Base-by-base conservation (phyloP, 2,113 vertebrate genomes). In the Tricholaema leucomelas region DNA sequence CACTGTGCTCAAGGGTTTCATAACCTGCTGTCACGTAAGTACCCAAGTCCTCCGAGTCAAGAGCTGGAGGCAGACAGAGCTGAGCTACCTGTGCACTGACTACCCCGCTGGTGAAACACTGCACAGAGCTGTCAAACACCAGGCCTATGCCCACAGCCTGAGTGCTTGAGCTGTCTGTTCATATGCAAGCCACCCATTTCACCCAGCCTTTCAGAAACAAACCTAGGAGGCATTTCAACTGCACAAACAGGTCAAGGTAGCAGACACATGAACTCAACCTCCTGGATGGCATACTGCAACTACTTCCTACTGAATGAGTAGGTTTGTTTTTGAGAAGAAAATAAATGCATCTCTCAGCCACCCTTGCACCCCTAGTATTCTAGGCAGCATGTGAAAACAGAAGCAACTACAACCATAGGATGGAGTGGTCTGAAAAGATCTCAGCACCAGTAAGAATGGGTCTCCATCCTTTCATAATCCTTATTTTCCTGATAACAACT, bases 31-130 rank as follows among this genome's bases (percentile, higher is more conserved):
- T 1, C 1, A 76, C n/a, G n/a, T n/a, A n/a, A n/a, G n/a, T n/a
- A n/a, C 18, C 5, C 0, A 35, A 52, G 50, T 20, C 15, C 38
- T 50, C 28, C 0, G 0, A 50, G n/a, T 15, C 40, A 66, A 50
- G 33, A 55, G 21, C 25, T 7, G 16, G 28, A 74, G n/a, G 60
- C 21, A 76, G 36, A 40, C 33, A 64, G 48, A 5, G 5, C 48
- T 10, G 20, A 72, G 54, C 63, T 33, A 40, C 0, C 0, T 3
- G 23, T 7, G 21, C 6, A 2, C 70, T n/a, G 15, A 24, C 33
- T 18, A 27, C 30, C 54, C 60, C 65, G 79, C 75, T 56, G 66
- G 85, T 48, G 65, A 27, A 42, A 59, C 38, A 10, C 8, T 0
- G 1, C 38, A 31, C 40, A 72, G 1, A 19, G 31, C 28, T 36